A percentile compares a stretch with the other conserved stretches of the same genome.
Evolutionary conservation across 1,140 invertebrate species (phyloP).

Genomic region (Calephelis nemesis): DNA sequence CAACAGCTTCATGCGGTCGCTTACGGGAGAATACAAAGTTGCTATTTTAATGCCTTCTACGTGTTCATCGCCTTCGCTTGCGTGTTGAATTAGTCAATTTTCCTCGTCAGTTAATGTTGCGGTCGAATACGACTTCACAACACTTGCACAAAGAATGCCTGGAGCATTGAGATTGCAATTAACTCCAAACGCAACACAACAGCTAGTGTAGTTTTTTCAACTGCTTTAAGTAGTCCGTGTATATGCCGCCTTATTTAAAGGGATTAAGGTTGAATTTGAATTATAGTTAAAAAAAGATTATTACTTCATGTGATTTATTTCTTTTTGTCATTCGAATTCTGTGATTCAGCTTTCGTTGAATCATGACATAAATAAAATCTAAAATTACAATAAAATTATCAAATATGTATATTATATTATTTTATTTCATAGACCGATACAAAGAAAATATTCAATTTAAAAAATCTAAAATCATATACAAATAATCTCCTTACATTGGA

Average conservation of each 20-base stretch:
- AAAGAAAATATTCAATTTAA: conserved; percentile 64
- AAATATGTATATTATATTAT: conserved; percentile 50
- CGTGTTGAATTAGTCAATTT: too few species aligned
- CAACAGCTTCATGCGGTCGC: too few species aligned
- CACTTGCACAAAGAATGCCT: too few species aligned
- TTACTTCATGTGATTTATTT: conserved; percentile 66
- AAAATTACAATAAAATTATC: conserved; percentile 54
- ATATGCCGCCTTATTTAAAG: not conserved
- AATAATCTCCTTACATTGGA: conserved; percentile 67
- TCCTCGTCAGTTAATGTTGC: too few species aligned
- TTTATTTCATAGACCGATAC: conserved; percentile 61
- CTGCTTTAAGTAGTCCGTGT: too few species aligned
- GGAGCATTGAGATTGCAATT: too few species aligned
- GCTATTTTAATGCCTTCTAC: too few species aligned
- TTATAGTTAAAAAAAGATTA: conserved; percentile 35
- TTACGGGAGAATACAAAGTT: too few species aligned
- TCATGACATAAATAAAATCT: conserved; percentile 67
- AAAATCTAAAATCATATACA: conserved; percentile 74
- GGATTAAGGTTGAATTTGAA: not conserved
- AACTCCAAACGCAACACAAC: too few species aligned
- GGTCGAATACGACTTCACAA: too few species aligned
- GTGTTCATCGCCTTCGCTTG: too few species aligned
- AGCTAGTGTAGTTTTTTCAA: too few species aligned
- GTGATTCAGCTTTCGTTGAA: conserved; percentile 64
- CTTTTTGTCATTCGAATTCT: conserved; percentile 57